Evolutionary conservation across 2,113 vertebrate genomes (phyloP), one percentile per base, ranked within the genome.

Genomic region (Entomyzon cyanotis): DNA sequence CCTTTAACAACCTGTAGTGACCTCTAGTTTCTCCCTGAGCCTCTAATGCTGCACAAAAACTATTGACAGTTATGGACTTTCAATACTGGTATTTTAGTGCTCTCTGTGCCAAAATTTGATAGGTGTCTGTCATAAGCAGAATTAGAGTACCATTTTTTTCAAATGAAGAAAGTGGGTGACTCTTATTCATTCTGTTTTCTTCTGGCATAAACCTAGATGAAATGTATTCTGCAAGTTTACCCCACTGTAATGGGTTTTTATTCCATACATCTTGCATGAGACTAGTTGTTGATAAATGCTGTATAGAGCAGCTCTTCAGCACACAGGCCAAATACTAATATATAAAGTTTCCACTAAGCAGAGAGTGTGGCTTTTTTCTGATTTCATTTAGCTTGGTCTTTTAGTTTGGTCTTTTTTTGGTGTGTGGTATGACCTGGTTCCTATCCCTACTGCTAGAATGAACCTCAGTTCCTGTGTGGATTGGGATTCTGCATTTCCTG

Each of bases 11-110:
- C n/a, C 58, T 12, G 11, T 69, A 89, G 92, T 84, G 67, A 44
- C 44, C 30, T 35, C 15, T 78, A 84, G 20, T 95, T 96, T 95
- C 52, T 87, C 11, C 24, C 59, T 17, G 35, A 90, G 20, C 53
- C 56, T 96, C n/a, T 93, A 94, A 95, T 37, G 16, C 30, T 67
- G 92, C 33, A 90, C 70, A 97, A 92, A 90, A 94, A 14, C 59
- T 87, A 83, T 80, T 89, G 96, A 74, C 47, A 89, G 91, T 91
- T 89, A 76, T 77, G 87, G 81, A 93, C 52, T 93, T 97, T 96
- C 90, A 91, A 53, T 69, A 81, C 39, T 52, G 90, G 17, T 82
- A 91, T 80, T 94, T 96, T 94, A 93, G 58, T 91, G 42, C 30
- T 94, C 27, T 60, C 44, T 84, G 31, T 87, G 83, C 37, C 83